phyloP scores from a whole-genome alignment of 1,140 invertebrate genomes.

The Bombus balteatus region DNA sequence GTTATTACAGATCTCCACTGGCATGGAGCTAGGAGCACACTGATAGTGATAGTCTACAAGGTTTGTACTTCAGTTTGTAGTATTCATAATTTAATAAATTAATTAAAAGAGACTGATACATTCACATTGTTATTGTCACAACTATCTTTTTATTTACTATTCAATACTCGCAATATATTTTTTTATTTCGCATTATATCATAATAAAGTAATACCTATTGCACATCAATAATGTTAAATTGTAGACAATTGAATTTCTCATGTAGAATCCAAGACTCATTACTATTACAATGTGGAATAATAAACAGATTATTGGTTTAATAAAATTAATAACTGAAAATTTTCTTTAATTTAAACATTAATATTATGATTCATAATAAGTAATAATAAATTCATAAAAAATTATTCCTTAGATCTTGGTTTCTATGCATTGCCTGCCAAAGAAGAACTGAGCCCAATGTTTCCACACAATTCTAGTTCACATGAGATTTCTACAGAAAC shows the following conservation, averaged over 20 bases:
- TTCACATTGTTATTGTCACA: background rate
- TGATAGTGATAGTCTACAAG: constrained; percentile 82
- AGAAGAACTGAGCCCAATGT: constrained; percentile 86
- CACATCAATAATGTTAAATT: background rate
- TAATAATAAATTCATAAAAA: constrained; percentile 2
- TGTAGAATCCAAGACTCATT: background rate
- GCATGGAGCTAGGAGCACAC: constrained; percentile 83
- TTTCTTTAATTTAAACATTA: background rate
- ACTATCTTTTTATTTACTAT: background rate
- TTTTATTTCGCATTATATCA: background rate
- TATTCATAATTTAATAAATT: background rate
- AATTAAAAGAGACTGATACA: background rate
- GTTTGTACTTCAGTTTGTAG: constrained; percentile 53
- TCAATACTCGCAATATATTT: background rate
- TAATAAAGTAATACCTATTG: background rate
- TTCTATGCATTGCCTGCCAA: constrained; percentile 86
- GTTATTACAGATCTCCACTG: constrained; percentile 81
- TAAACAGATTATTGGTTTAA: background rate
- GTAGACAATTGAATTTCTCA: background rate
- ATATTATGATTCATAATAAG: background rate
- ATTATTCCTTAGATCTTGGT: constrained; percentile 81
- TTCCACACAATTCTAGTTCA: constrained; percentile 86
- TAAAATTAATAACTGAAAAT: background rate
- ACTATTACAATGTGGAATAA: background rate
- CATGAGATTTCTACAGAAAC: constrained; percentile 85